Base-by-base conservation (phyloP, 2,888 invertebrate species). In the Pelosia muscerda region DNA sequence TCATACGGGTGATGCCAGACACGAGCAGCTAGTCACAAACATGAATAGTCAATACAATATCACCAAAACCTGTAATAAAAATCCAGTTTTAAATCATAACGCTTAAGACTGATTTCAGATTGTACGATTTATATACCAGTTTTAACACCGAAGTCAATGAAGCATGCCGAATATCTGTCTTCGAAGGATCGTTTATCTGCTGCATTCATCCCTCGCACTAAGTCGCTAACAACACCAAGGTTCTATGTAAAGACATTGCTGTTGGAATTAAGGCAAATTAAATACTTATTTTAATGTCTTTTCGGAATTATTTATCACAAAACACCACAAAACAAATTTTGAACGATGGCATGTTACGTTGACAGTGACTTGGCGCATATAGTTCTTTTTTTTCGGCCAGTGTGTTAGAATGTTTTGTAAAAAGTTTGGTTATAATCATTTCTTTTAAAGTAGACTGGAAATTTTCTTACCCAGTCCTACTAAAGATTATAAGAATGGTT, bases 81-180 rank as follows among this genome's bases (percentile, higher is more conserved):
- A 49, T 8, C 8, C 1, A 9, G 49, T 49, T 49, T 49, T 49
- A 49, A 49, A n/a, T 49, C 19, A 49, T n/a, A 49, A 9, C 1
- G 2, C 9, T 0, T 49, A 49, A 34, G 34, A 31, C 13, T 38
- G 5, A 25, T 60, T 54, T 38, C 15, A 59, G 22, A 55, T 26
- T 34, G 11, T 31, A 25, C 38, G 25, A 34, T 57, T 85, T 19
- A 38, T 28, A 8, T 80, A 94, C 95, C 88, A 68, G 88, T 92
- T 90, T 95, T 95, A 5, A 94, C 65, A 34, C 89, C 91, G 77
- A 94, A 92, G 85, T 95, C 95, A 54, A 89, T 75, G 76, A 94
- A 93, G 74, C 95, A 95, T 67, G 92, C 90, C 25, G 88, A 81
- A 81, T 93, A 94, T 83, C 94, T 88, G 38, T 90, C 90, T 79